Evolutionary conservation across 2,113 vertebrate species (phyloP).

Genomic region (Chaenocephalus aceratus): DNA sequence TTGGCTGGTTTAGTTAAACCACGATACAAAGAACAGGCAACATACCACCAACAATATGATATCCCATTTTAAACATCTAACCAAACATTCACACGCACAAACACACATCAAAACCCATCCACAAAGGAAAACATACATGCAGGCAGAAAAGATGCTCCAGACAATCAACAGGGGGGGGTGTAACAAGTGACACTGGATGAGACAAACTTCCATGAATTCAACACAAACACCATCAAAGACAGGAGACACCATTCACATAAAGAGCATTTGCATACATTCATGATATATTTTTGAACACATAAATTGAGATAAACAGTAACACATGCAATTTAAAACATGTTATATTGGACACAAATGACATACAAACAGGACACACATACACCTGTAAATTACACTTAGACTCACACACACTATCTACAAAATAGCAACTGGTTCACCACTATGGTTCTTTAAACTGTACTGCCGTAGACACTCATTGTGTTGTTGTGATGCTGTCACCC

Average conservation of each 20-base stretch:
- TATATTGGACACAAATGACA: slow-evolving; percentile 25
- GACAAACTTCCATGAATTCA: slow-evolving; percentile 40
- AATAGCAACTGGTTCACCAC: slow-evolving; percentile 66
- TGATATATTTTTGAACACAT: slow-evolving; percentile 29
- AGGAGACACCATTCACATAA: slow-evolving; percentile 41
- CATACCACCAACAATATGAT: slow-evolving; percentile 53
- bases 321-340: slow-evolving; percentile 36
- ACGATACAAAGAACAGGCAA: slow-evolving; percentile 74
- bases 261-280: slow-evolving; percentile 29
- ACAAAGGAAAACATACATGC: slow-evolving; percentile 67
- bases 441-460: slow-evolving; percentile 54
- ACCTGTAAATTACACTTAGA: slow-evolving; percentile 39
- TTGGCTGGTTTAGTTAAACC: slow-evolving; percentile 50
- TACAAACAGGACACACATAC: slow-evolving; percentile 41
- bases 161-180: slow-evolving; percentile 43
- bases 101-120: slow-evolving; percentile 36
- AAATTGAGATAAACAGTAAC: slow-evolving; percentile 19
- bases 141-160: slow-evolving; percentile 51
- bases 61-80: slow-evolving; percentile 46
- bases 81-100: slow-evolving; percentile 6
- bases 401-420: slow-evolving; percentile 53
- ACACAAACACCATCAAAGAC: slow-evolving; percentile 49
- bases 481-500: slow-evolving; percentile 68
- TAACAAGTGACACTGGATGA: slow-evolving; percentile 38
- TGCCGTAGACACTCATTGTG: slow-evolving; percentile 58